Base-by-base conservation (phyloP, 2,113 vertebrate genomes). In the Tragulus kanchil region DNA sequence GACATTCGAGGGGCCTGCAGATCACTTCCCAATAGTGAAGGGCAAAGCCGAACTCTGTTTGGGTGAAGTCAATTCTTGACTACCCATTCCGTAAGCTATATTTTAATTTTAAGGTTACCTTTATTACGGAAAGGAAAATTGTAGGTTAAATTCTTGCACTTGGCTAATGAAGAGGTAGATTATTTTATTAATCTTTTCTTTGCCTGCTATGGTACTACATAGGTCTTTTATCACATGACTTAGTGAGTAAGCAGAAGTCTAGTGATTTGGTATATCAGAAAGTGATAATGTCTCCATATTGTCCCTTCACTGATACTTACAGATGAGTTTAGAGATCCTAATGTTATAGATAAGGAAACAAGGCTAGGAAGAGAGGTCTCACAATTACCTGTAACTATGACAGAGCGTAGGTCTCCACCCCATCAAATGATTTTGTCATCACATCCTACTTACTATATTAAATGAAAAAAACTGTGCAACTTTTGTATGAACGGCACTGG, bases 71-170 rank as follows among this genome's bases (percentile, higher is more conserved):
- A 81, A 54, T 64, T 81, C 36, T 82, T 67, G 9, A 36, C 5
- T 87, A 42, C 28, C 26, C 31, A 52, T 92, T 26, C 25, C 23
- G 42, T 23, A 73, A 52, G 26, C 16, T 36, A 3, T 65, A 58
- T 90, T 89, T 89, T 58, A 81, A 48, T 90, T 79, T 73, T 90
- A 71, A 73, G 59, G 28, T 90, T 78, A 86, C 36, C 3, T 64
- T 93, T 50, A 64, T 81, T 42, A 81, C 25, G 16, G 67, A 62
- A 79, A 73, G 48, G 81, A 89, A 85, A 42, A 36, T 56, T 65
- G 6, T 58, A 85, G n/a, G 5, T 6, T 36, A 26, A 61, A 11
- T 85, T 85, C 54, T 89, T 83, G 19, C 52, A 23, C 54, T 71
- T 64, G 45, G 21, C 62, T 73, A 31, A 67, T 71, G 61, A 79